These are phyloP conservation scores for Papilio aristodemus DNA, from an alignment of 1,140 invertebrate genomes.

Conservation along the genomic window DNA sequence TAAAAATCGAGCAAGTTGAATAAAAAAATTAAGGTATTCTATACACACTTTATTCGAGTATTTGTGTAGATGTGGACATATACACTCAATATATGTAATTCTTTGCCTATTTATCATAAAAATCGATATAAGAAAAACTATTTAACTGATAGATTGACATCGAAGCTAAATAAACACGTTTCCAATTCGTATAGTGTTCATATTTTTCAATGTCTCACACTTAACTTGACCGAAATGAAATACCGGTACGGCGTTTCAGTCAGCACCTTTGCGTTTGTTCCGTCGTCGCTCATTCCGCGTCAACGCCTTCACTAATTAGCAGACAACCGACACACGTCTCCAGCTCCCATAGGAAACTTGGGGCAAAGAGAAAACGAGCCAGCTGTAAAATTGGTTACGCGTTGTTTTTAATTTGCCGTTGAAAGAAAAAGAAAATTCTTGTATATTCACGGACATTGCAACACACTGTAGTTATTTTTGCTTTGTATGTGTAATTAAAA, in stretches of 20 bases:
- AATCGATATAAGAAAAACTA: too few species aligned
- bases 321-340: conserved; percentile 62
- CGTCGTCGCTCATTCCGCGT: conserved; percentile 66
- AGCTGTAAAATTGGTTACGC: conserved; percentile 66
- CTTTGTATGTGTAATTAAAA: conserved; percentile 27
- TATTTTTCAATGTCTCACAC: not conserved
- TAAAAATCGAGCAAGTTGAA: not conserved
- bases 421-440: conserved; percentile 4
- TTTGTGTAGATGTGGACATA: too few species aligned
- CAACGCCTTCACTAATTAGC: conserved; percentile 74
- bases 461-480: conserved; percentile 29
- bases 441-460: too few species aligned
- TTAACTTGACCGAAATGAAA: conserved; percentile 14
- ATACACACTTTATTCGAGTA: too few species aligned
- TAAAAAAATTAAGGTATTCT: too few species aligned
- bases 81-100: too few species aligned
- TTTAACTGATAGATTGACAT: not conserved
- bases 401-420: conserved; percentile 39
- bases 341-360: conserved; percentile 66
- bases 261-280: conserved; percentile 58
- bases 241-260: conserved; percentile 50
- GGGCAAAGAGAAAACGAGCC: conserved; percentile 49
- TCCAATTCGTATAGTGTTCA: not conserved
- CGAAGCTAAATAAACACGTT: not conserved
- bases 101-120: too few species aligned